Evolutionary conservation across 2,888 invertebrate genomes (phyloP).

Genomic region (Caenorhabditis parvicauda): DNA sequence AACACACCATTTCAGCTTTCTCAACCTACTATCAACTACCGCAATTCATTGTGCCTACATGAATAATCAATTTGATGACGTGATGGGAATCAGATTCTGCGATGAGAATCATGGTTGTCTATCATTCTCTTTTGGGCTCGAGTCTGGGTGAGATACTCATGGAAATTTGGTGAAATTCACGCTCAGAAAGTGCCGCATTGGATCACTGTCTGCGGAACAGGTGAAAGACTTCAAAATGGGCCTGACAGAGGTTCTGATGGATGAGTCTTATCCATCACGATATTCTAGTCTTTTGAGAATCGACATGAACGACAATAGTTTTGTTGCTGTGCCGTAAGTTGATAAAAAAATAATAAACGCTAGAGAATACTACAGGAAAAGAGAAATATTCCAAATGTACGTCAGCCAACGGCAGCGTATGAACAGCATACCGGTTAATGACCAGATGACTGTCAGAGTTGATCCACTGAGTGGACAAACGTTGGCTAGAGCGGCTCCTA

Average conservation of each 20-base stretch:
- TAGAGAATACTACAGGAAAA: constrained; percentile 29
- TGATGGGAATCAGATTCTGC: constrained; percentile 39
- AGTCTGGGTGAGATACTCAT: constrained; percentile 6
- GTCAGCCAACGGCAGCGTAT: constrained; percentile 23
- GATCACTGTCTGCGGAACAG: constrained; percentile 42
- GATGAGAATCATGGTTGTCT: constrained; percentile 47
- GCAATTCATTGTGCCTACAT: too few species aligned
- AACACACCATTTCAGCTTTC: too few species aligned
- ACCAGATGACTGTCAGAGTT: constrained; percentile 35
- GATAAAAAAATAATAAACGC: not conserved
- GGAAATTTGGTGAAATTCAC: not conserved
- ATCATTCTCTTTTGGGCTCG: constrained; percentile 36
- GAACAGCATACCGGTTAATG: constrained; percentile 34
- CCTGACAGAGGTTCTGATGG: constrained; percentile 43
- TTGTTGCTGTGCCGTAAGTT: not conserved
- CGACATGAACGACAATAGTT: constrained; percentile 5
- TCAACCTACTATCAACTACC: too few species aligned
- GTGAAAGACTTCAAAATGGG: constrained; percentile 51
- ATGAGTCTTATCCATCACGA: constrained; percentile 38
- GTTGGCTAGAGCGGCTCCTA: constrained; percentile 15
- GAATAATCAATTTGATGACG: too few species aligned
- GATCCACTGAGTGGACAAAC: constrained; percentile 33
- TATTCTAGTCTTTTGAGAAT: constrained; percentile 9
- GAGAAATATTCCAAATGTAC: constrained; percentile 35
- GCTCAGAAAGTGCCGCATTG: constrained; percentile 28